phyloP scores from a whole-genome alignment of 2,888 invertebrate genomes.

The Drosophila kokeensis region DNA sequence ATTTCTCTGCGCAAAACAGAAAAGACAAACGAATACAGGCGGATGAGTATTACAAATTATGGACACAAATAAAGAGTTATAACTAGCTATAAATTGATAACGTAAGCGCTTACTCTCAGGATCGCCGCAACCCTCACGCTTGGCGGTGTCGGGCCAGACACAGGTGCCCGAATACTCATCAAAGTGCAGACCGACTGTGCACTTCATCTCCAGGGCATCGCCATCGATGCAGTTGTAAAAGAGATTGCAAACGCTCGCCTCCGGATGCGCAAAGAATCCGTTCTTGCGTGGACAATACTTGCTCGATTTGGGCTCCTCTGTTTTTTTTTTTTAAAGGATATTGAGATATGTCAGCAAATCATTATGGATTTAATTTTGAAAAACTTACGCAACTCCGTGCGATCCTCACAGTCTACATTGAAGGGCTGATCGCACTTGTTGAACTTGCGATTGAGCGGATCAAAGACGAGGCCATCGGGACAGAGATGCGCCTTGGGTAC shows the following conservation, averaged over 20 bases:
- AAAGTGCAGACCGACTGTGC: constrained; percentile 95
- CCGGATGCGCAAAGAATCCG: constrained; percentile 96
- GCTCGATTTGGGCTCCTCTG: constrained; percentile 91
- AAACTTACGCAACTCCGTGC: constrained; percentile 94
- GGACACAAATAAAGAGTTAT: not conserved
- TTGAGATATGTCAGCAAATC: not conserved
- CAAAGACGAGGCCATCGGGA: constrained; percentile 95
- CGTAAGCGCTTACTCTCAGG: constrained; percentile 85
- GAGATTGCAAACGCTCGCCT: constrained; percentile 91
- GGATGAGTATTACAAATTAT: not conserved
- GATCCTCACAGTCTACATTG: constrained; percentile 95
- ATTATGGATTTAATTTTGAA: not conserved
- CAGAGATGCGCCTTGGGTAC: constrained; percentile 91
- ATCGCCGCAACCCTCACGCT: constrained; percentile 90
- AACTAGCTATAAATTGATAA: not conserved
- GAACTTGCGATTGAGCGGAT: constrained; percentile 92
- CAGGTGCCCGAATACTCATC: constrained; percentile 95
- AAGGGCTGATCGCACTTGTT: constrained; percentile 97
- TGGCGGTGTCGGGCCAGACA: constrained; percentile 94
- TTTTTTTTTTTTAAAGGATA: constrained; percentile 38
- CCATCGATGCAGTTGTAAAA: constrained; percentile 97
- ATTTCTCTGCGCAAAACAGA: constrained; percentile 86
- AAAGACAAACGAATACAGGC: constrained; percentile 54
- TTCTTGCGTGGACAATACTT: constrained; percentile 92
- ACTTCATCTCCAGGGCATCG: constrained; percentile 91